Evolutionary conservation across 1,140 invertebrate genomes (phyloP), one percentile per base, ranked within the genome.

Genomic region (Oryzaephilus surinamensis): DNA sequence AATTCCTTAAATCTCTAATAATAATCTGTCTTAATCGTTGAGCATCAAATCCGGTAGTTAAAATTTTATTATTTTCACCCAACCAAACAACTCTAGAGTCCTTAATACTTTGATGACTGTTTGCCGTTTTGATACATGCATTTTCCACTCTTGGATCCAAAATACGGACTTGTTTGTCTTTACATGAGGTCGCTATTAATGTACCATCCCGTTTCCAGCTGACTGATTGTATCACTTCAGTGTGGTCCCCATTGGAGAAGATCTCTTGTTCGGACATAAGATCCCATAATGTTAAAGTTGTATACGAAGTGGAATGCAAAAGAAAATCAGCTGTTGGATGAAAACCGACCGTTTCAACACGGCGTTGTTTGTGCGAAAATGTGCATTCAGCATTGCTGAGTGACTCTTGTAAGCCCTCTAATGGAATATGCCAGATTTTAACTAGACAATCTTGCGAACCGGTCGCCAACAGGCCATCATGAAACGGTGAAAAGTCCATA

Each of bases 401-500:
- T n/a, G 82, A 81, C 61, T 83, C 77, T 56, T 81, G 75, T 24
- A 90, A 59, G 2, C 85, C 84, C 44, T 73, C 72, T 51, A 79
- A 78, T 10, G 85, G 84, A 61, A 90, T 86, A 45, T 84, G 74
- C 86, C 86, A 90, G 18, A 90, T 67, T 69, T 89, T 89, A 3
- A 90, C 85, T 65, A 84, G 72, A 54, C 83, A 87, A 66, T 96
- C 91, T 64, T 89, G 84, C 20, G 90, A 92, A 30, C 87, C 85
- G 32, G 90, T 94, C 7, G 87, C 79, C 41, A 96, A 63, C 14
- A 95, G 65, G 15, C 86, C 85, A 70, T 94, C 90, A 63, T 95
- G 86, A 66, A 94, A 94, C 21, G 89, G 91, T 24, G 87, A 93
- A 57, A 96, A 95, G 52, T 88, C 83, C 73, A 95, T 82, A 64